Percentiles rank a stretch among this genome's conserved stretches.
These are phyloP conservation scores for Latrodectus elegans DNA, from an alignment of 2,888 invertebrate species.

Conservation along the genomic window DNA sequence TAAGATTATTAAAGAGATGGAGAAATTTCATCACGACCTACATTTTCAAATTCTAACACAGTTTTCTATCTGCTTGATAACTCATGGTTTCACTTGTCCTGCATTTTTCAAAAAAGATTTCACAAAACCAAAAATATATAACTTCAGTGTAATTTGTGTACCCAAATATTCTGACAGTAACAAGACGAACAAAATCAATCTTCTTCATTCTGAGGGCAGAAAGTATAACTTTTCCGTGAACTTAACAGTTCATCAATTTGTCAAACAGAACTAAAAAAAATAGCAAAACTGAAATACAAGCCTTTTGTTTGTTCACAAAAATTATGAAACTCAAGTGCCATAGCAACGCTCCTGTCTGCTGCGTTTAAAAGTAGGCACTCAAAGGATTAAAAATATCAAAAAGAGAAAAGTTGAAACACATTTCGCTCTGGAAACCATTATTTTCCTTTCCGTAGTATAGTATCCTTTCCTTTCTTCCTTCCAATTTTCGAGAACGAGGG, in stretches of 20 bases:
- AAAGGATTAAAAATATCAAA: background rate
- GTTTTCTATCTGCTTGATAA: too few species aligned
- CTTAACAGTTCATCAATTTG: background rate
- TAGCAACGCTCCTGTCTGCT: constrained; percentile 25
- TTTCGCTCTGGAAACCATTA: constrained; percentile 14
- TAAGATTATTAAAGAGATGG: too few species aligned
- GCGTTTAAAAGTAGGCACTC: constrained; percentile 24
- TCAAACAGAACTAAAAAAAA: background rate
- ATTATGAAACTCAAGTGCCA: constrained; percentile 26
- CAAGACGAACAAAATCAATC: background rate
- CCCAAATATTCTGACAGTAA: background rate
- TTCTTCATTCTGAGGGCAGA: background rate
- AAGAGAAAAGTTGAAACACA: background rate
- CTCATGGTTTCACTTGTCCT: too few species aligned
- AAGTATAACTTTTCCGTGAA: background rate
- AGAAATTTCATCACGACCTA: too few species aligned
- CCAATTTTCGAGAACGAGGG: constrained; percentile 11
- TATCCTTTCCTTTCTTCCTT: background rate
- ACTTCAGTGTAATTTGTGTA: too few species aligned
- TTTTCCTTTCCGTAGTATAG: background rate
- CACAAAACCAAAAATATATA: too few species aligned
- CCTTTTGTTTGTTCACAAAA: constrained; percentile 16
- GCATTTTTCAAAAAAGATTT: too few species aligned
- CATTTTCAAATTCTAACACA: too few species aligned
- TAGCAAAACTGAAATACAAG: background rate